Percentiles rank a stretch among this genome's conserved stretches.
phyloP scores from a whole-genome alignment of 2,888 invertebrate genomes.

The Lasioglossum malachurum region DNA sequence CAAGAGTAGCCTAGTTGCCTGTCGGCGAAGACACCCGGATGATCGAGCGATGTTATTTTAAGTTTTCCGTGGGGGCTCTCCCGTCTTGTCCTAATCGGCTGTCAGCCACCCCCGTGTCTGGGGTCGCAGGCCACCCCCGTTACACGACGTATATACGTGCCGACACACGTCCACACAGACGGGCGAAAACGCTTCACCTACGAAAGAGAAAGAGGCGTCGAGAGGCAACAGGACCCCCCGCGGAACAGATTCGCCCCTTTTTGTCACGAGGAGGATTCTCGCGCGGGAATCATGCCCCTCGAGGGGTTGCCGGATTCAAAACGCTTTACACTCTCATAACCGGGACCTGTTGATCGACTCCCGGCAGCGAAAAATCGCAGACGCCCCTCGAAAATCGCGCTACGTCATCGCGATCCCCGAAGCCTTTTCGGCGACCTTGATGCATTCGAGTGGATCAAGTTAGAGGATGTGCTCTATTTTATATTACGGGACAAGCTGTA shows the following conservation, averaged over 20 bases:
- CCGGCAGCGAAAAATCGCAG: conserved; percentile 58
- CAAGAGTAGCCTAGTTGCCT: conserved; percentile 75
- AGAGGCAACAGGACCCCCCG: conserved; percentile 66
- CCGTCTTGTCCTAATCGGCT: conserved; percentile 83
- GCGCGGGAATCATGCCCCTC: conserved; percentile 79
- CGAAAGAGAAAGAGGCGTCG: neutral
- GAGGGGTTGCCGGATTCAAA: conserved; percentile 82
- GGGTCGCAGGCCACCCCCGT: conserved; percentile 69
- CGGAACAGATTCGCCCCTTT: conserved; percentile 76
- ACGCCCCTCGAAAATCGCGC: conserved; percentile 51
- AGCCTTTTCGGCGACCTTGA: neutral
- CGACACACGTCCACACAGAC: conserved; percentile 58
- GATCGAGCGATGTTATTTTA: conserved; percentile 85
- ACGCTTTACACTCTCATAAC: conserved; percentile 84
- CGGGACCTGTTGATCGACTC: conserved; percentile 82
- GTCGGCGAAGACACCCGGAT: conserved; percentile 81
- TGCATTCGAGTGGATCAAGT: fast-evolving
- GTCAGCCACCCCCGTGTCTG: conserved; percentile 76
- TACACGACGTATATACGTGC: conserved; percentile 62
- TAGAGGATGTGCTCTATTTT: neutral
- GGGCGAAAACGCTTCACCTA: neutral
- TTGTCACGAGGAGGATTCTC: conserved; percentile 74
- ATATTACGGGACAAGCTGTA: no score
- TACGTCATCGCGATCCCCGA: conserved; percentile 49
- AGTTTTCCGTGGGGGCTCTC: conserved; percentile 84